Evolutionary conservation across 2,113 vertebrate genomes (phyloP).

Genomic region (Camelus bactrianus): DNA sequence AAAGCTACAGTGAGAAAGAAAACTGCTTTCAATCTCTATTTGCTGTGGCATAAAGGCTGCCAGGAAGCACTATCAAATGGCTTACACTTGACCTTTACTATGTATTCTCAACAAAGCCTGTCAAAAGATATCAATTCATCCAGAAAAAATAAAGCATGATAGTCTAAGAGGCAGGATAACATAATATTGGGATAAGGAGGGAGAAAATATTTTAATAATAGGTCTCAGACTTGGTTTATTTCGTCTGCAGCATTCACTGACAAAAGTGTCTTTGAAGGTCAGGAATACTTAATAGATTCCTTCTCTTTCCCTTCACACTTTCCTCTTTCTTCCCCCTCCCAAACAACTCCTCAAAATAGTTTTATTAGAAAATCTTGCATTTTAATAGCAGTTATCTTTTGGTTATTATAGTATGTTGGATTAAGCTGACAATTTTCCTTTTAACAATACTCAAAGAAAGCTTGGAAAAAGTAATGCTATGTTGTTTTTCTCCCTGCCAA

Average conservation of each 20-base stretch:
- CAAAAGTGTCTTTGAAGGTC: conserved; percentile 59
- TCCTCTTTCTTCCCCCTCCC: not conserved
- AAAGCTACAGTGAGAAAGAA: conserved; percentile 55
- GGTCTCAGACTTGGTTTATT: conserved; percentile 65
- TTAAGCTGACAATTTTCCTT: conserved; percentile 71
- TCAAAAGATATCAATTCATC: conserved; percentile 69
- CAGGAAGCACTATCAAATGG: conserved; percentile 67
- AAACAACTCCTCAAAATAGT: conserved; percentile 59
- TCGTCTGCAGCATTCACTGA: conserved; percentile 61
- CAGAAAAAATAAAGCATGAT: conserved; percentile 43
- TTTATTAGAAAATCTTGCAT: conserved; percentile 71
- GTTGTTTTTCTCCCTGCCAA: conserved; percentile 70
- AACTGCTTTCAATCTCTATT: conserved; percentile 55
- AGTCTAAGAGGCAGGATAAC: conserved; percentile 56
- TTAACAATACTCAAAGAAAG: conserved; percentile 70
- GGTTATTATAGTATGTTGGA: conserved; percentile 69
- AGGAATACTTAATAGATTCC: conserved; percentile 66
- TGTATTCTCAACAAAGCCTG: conserved; percentile 67
- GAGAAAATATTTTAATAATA: conserved; percentile 73
- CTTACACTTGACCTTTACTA: conserved; percentile 73
- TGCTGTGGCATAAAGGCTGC: conserved; percentile 54
- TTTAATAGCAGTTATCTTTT: conserved; percentile 74
- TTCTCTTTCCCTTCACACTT: conserved; percentile 43
- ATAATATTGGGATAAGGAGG: conserved; percentile 45
- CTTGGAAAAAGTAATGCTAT: conserved; percentile 71